Evolutionary conservation across 1,140 invertebrate genomes (phyloP).

Genomic region (Phymastichus coffea): DNA sequence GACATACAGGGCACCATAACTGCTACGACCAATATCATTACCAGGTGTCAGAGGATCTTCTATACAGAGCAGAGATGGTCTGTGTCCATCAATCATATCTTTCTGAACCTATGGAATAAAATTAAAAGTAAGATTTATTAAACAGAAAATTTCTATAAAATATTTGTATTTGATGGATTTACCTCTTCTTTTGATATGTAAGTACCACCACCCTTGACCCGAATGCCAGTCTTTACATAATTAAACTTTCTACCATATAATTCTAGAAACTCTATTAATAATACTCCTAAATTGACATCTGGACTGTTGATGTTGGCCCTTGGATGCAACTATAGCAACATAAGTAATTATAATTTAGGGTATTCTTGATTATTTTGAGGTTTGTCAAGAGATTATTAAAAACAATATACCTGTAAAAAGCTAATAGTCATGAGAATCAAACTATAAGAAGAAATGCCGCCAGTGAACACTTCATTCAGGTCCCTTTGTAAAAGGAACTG

Average conservation of each 20-base stretch:
- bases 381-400: neutral
- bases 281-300: conserved; percentile 83
- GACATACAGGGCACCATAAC: conserved; percentile 87
- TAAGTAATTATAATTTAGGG: conserved; percentile 21
- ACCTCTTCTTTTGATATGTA: conserved; percentile 95
- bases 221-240: conserved; percentile 91
- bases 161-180: conserved; percentile 26
- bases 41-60: conserved; percentile 95
- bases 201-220: conserved; percentile 89
- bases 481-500: conserved; percentile 96
- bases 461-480: conserved; percentile 98
- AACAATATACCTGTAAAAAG: conserved; percentile 80
- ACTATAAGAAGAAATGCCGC: conserved; percentile 98
- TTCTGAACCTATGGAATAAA: conserved; percentile 65
- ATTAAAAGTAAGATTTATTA: conserved; percentile 23
- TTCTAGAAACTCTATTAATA: conserved; percentile 97
- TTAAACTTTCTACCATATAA: conserved; percentile 96
- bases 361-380: neutral
- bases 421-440: conserved; percentile 98
- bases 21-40: conserved; percentile 96
- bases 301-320: conserved; percentile 64
- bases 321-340: conserved; percentile 68
- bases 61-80: conserved; percentile 91
- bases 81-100: conserved; percentile 90
- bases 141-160: neutral